Base-by-base conservation (phyloP, 2,888 invertebrate genomes). In the Drosophila recens region DNA sequence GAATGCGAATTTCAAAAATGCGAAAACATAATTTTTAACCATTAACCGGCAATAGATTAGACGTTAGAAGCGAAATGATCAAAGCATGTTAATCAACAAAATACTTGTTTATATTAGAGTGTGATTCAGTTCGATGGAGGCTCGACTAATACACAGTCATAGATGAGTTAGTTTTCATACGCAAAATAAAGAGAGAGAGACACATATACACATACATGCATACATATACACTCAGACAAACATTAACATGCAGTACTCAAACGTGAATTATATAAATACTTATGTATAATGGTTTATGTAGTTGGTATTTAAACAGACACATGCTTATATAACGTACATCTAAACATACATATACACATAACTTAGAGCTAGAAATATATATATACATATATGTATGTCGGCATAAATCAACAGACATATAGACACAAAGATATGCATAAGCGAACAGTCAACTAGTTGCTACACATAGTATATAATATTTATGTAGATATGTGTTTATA, bases 321-420 rank as follows among this genome's bases (percentile, higher is more conserved):
- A 62, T 77, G 72, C 64, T 70, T 83, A 70, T 70, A 72, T 66
- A 58, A 67, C 52, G 34, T 72, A 56, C 63, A 73, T 61, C 61
- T 27, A 67, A 45, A 59, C 46, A 72, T 58, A 59, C 13, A 62
- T 34, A 69, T 36, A 62, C n/a, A 46, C 17, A 48, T 54, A 63
- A 33, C 23, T 43, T 52, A 61, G 51, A 54, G 13, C 40, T 49
- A 49, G 15, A 49, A 33, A 54, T 15, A 61, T 23, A 45, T 27
- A 36, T 11, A 23, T 9, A 52, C 23, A 43, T 15, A 61, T 34
- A 51, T 27, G 38, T 52, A 27, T 62, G 43, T 57, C 23, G 23
- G 45, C 6, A 46, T 34, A 56, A 23, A 45, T 45, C 56, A 43
- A 45, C n/a, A 46, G 34, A 46, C 30, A 54, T 51, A 51, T 52